These are phyloP conservation scores for Heterohyrax brucei DNA, from an alignment of 2,797 vertebrate genomes.

Conservation along the genomic window DNA sequence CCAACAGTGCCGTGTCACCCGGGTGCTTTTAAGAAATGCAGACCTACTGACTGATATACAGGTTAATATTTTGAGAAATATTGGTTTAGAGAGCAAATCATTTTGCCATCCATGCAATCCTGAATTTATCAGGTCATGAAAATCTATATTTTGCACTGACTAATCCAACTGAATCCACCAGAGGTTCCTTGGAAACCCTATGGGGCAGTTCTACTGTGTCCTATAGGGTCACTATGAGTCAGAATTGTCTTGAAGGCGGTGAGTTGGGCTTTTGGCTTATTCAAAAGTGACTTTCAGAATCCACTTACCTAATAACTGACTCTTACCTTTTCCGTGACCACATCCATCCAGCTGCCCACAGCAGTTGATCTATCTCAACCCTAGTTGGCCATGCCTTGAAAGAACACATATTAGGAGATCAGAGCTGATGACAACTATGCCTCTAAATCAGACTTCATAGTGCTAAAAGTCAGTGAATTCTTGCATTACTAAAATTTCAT, in stretches of 20 bases:
- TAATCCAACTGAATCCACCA: neutral
- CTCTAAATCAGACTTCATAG: conserved; percentile 51
- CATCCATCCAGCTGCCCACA: neutral
- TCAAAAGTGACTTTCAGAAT: neutral
- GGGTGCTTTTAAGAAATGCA: neutral
- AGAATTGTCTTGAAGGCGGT: no score
- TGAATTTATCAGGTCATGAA: neutral
- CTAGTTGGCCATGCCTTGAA: neutral
- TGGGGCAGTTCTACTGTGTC: no score
- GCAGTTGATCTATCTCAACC: neutral
- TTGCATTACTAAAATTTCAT: neutral
- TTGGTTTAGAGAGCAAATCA: conserved; percentile 27
- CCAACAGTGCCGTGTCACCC: neutral
- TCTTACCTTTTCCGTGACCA: neutral
- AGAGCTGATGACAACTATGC: neutral
- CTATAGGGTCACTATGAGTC: no score
- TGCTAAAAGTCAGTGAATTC: neutral
- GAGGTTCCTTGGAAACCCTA: no score
- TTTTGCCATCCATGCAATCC: neutral
- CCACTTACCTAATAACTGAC: neutral
- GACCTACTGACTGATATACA: neutral
- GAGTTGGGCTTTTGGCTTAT: no score
- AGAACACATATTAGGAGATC: neutral
- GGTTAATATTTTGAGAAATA: conserved; percentile 52
- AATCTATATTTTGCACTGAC: neutral